Evolutionary conservation across 2,113 vertebrate species (phyloP), one percentile per base, ranked within the genome.

Genomic region (Percina caprodes): DNA sequence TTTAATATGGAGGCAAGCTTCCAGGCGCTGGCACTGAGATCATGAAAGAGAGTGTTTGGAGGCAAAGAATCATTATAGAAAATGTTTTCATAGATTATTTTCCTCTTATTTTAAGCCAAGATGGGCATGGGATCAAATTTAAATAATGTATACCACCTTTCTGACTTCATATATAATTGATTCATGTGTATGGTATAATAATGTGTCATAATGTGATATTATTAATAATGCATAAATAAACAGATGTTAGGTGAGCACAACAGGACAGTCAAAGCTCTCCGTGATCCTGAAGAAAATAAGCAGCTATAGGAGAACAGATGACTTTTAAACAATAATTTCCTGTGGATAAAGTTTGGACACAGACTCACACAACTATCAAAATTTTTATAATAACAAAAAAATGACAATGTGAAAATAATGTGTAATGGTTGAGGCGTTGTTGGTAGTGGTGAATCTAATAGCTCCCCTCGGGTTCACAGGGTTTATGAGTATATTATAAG

Each of bases 1-100:
- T 79, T 76, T 42, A 52, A 82, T 71, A 68, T 46, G 66, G 72
- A 84, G 70, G 54, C 1, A 3, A 46, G 48, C 70, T 60, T 58
- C 63, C 55, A 79, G 66, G 61, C 48, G 9, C 52, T 56, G 21
- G 42, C 65, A 58, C 30, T 51, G 60, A 54, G 7, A 66, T 23
- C 35, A 48, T 33, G 11, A 24, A 5, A 19, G 15, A 46, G 61
- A n/a, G 56, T 49, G 52, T 42, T 2, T 83, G 69, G 51, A 63
- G 46, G 14, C 18, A 51, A 54, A 61, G 26, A 52, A 56, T 73
- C 15, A 45, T 26, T 69, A 33, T 35, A 11, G 24, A 79, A 42
- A 39, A 61, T 33, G 48, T 68, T 42, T 65, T 56, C 6, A 26
- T 59, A 2, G 8, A 52, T 45, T 19, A 12, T 3, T 15, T 3